These are phyloP conservation scores for Dyspetes luteomarginatus DNA, from an alignment of 2,888 invertebrate species.

Conservation along the genomic window DNA sequence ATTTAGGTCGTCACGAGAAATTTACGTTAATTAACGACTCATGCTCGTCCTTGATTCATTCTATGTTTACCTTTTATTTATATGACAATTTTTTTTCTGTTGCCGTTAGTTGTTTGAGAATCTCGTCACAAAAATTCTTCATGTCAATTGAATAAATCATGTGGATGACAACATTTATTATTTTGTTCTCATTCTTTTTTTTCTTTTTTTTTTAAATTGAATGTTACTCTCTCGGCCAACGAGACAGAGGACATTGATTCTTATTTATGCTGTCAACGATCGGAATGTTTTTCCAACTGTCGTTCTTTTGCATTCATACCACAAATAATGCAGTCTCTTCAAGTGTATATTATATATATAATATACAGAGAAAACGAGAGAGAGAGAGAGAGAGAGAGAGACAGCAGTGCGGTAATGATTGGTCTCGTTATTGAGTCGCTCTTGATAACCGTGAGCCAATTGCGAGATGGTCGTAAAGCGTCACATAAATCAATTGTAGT, in stretches of 20 bases:
- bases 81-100: neutral
- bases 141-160: neutral
- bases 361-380: no score
- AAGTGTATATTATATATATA: neutral
- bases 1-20: conserved; percentile 13
- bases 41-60: conserved; percentile 13
- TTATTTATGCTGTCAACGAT: conserved; percentile 33
- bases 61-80: neutral
- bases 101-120: neutral
- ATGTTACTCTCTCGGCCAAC: neutral
- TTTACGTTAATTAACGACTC: conserved; percentile 35
- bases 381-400: no score
- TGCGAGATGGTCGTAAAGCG: conserved; percentile 57
- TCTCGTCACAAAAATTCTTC: neutral
- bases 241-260: conserved; percentile 13
- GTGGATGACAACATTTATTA: neutral
- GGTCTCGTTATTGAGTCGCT: conserved; percentile 57
- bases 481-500: conserved; percentile 77
- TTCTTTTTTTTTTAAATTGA: conserved; percentile 15
- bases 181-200: neutral
- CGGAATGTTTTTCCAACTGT: conserved; percentile 14
- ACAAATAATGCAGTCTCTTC: neutral
- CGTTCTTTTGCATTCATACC: neutral
- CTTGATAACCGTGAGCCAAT: conserved; percentile 61
- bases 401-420: conserved; percentile 44